Base-by-base conservation (phyloP, 2,797 vertebrate genomes). In the Tadarida brasiliensis region DNA sequence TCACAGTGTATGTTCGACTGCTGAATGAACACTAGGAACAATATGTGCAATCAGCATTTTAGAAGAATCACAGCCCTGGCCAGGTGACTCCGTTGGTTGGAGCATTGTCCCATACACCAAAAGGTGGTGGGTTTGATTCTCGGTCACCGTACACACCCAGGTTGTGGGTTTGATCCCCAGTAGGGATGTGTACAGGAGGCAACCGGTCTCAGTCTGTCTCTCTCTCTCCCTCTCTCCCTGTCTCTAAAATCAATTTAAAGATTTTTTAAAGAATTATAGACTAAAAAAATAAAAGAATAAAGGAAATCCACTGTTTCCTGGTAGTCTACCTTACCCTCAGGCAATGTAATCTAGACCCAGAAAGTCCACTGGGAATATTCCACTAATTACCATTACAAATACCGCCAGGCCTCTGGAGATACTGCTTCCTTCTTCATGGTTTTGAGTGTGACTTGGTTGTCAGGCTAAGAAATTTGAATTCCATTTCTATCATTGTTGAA, bases 231-330 rank as follows among this genome's bases (percentile, higher is more conserved):
- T 44, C 39, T 44, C 39, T 44, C 39, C 7, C 39, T 44, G 39
- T 44, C 39, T 44, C 39, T 44, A 44, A 44, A 44, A 44, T 44
- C 39, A 44, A 44, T 44, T 44, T 44, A 44, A 44, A 44, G 7
- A 44, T 44, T 57, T 74, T 90, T 0, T 17, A 73, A 87, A 89
- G 80, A 90, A 94, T 56, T 24, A 24, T 9, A 35, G 67, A 77
- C 44, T 63, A 56, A 87, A 94, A 91, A 49, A 80, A 35, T 30
- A 7, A 71, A 49, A 73, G 4, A 91, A 91, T 44, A 26, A 94
- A 91, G 57, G 28, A 84, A 87, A 88, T 33, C 3, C 44, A 82
- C 16, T 81, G 33, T 56, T 92, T 51, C n/a, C 67, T 39, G 17
- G 5, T 73, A 57, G 76, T 87, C 96, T 33, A 77, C 5, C 6